Base-by-base conservation (phyloP, 1,140 invertebrate genomes). In the Paramacrobiotus metropolitanus region DNA sequence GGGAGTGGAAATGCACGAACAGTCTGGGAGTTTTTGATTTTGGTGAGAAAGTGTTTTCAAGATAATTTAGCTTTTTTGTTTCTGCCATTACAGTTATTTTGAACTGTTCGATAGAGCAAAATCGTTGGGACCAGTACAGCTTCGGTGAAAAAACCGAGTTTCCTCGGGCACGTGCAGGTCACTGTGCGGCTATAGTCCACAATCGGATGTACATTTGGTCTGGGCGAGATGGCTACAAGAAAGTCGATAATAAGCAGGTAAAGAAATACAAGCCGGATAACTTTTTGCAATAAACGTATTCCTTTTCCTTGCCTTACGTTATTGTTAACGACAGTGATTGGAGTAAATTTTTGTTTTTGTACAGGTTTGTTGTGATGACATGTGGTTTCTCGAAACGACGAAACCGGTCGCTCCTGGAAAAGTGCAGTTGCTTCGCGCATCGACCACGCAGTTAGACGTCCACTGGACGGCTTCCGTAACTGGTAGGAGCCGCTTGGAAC, bases 191-290 rank as follows among this genome's bases (percentile, higher is more conserved):
- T 45, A 86, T 87, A 18, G 90, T 98, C 59, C 87, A 94, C 70
- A 87, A 84, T 59, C 78, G 94, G 60, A 75, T 99, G 0, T 98
- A 95, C 70, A 87, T 99, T 55, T 99, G 94, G 94, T 96, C 92
- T 59, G 95, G 94, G 2, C 74, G 95, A 64, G 95, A 99, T 76
- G 94, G 94, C 1, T 98, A n/a, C 72, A 79, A 92, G 60, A 98
- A 98, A 81, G 91, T 93, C 60, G 97, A 92, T 92, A 97, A 97
- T 76, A 98, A 96, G 77, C 94, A 98, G 79, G 89, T 86, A n/a
- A n/a, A n/a, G n/a, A n/a, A n/a, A n/a, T n/a, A n/a, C n/a, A 67
- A 73, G 73, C 44, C 4, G 44, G 61, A 21, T 31, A 31, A 21
- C 31, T 64, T 61, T 63, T 21, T 63, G 30, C 3, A 21, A 66